Evolutionary conservation across 92 coral and sea anemone species (phyloP).

Genomic region (Isaurus tuberculatus): DNA sequence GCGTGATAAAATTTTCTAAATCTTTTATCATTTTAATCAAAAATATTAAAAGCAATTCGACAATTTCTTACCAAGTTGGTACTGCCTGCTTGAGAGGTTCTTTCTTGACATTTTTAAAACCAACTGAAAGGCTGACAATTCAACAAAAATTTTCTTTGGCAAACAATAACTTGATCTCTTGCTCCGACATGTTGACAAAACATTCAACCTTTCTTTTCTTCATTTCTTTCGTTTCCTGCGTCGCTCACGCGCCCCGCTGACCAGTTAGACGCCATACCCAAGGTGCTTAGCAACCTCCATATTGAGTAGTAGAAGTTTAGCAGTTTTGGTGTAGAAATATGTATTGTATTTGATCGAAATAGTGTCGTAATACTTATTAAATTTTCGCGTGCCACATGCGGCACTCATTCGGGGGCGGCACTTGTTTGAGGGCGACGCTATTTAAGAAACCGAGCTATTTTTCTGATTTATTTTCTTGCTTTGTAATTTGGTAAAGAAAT

Average conservation of each 20-base stretch:
- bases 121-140: constrained; percentile 12
- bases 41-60: background rate
- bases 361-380: no score
- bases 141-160: constrained; percentile 27
- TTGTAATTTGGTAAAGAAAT: no score
- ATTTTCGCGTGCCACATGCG: background rate
- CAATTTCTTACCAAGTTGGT: constrained; percentile 33
- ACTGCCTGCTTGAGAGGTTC: constrained; percentile 16
- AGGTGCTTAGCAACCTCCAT: constrained; percentile 37
- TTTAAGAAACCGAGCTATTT: no score
- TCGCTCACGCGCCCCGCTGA: constrained; percentile 39
- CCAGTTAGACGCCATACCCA: constrained; percentile 48
- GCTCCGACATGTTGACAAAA: constrained; percentile 39
- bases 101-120: constrained; percentile 28
- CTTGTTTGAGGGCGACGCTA: no score
- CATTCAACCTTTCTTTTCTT: background rate
- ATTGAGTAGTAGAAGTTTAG: background rate
- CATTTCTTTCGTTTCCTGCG: background rate
- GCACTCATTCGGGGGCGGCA: no score
- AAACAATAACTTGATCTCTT: constrained; percentile 39
- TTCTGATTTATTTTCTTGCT: no score
- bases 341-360: no score
- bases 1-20: background rate
- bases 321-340: background rate
- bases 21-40: background rate